These are phyloP conservation scores for Mustela nigripes DNA, from an alignment of 2,113 vertebrate species.

Conservation along the genomic window DNA sequence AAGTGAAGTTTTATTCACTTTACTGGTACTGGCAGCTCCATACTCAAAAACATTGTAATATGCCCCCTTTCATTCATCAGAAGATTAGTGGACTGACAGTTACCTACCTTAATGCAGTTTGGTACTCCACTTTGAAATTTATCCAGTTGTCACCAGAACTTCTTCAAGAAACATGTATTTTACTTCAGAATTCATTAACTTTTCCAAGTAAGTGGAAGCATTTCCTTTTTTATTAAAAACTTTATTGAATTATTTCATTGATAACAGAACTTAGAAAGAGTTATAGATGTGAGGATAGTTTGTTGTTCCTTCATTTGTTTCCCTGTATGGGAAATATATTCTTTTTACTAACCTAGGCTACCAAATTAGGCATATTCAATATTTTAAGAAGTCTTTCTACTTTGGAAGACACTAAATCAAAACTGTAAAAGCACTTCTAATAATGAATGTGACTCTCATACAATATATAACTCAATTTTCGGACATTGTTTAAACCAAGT, in stretches of 20 bases:
- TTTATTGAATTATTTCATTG: constrained; percentile 6
- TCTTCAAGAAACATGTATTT: constrained; percentile 52
- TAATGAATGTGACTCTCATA: constrained; percentile 54
- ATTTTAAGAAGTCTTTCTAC: neutral
- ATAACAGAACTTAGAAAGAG: neutral
- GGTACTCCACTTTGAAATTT: constrained; percentile 40
- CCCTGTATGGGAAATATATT: neutral
- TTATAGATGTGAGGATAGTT: constrained; percentile 20
- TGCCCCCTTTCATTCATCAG: neutral
- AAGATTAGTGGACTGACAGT: neutral
- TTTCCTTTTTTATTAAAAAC: constrained; percentile 72
- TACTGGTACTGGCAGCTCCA: neutral
- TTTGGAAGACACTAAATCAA: constrained; percentile 34
- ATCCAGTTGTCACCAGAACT: constrained; percentile 41
- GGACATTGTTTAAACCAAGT: constrained; percentile 45
- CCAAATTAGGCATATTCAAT: constrained; percentile 14
- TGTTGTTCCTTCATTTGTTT: neutral
- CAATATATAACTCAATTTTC: constrained; percentile 41
- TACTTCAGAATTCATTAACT: constrained; percentile 69
- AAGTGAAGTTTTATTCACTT: constrained; percentile 30
- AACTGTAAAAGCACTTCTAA: constrained; percentile 29
- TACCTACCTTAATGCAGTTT: constrained; percentile 24
- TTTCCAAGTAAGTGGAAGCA: constrained; percentile 73
- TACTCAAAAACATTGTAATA: constrained; percentile 48
- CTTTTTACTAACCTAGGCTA: neutral